Conservation (phyloP, 2,888 invertebrate genomes). For the Netelia inedita region DNA sequence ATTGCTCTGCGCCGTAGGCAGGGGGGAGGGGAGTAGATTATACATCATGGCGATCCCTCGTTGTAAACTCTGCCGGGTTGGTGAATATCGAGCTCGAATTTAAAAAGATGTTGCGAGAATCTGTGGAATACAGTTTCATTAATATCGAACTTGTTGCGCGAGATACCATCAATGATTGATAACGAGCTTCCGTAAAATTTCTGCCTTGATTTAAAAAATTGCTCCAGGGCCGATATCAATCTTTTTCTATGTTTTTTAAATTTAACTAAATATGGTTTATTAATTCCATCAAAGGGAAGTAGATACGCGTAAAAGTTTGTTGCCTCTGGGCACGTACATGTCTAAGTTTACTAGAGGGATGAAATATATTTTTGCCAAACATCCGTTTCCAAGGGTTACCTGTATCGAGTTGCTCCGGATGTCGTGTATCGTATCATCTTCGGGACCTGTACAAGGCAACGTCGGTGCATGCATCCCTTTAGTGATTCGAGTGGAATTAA, state of each 20-base stretch:
- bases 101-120: neutral
- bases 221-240: too few species aligned
- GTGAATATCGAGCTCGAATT: neutral
- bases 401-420: neutral
- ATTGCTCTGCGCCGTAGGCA: neutral
- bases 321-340: too few species aligned
- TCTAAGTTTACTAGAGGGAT: too few species aligned
- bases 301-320: too few species aligned
- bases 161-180: too few species aligned
- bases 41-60: slow-evolving; percentile 1
- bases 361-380: too few species aligned
- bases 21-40: neutral
- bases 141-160: neutral
- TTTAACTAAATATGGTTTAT: too few species aligned
- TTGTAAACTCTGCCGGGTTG: neutral
- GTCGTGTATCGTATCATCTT: too few species aligned
- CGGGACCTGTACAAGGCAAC: neutral
- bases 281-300: too few species aligned
- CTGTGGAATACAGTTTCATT: neutral
- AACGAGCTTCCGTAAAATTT: too few species aligned
- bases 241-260: too few species aligned
- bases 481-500: slow-evolving; percentile 51
- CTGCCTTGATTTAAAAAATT: too few species aligned
- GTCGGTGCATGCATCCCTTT: slow-evolving; percentile 13
- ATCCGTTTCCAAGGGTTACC: neutral